A percentile compares a stretch with the other conserved stretches of the same genome.
Conservation (phyloP, 1,140 invertebrate genomes). For the Drosophila repletoides region DNA sequence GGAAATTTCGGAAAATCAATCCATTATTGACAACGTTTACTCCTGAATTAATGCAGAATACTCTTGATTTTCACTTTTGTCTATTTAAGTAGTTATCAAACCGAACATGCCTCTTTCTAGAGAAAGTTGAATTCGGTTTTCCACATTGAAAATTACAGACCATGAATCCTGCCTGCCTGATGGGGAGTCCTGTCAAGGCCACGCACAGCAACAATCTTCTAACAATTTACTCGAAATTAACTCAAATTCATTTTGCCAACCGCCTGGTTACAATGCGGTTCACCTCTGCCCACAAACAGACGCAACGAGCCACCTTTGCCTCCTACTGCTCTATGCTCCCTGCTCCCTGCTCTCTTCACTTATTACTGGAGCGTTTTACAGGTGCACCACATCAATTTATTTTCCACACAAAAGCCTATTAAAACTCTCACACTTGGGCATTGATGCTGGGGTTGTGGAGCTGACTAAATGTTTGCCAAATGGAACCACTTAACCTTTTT, state of each 20-base stretch:
- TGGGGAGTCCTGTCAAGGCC: conserved; percentile 21
- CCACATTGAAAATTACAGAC: background rate
- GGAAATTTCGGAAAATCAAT: no score
- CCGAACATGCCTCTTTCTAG: no score
- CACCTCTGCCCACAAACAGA: conserved; percentile 48
- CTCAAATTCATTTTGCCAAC: conserved; percentile 40
- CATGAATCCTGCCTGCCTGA: background rate
- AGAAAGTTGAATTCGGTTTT: no score
- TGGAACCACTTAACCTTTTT: conserved; percentile 80
- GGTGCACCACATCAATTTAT: conserved; percentile 79
- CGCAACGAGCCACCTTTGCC: background rate
- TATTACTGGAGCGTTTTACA: conserved; percentile 66
- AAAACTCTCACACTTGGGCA: conserved; percentile 63
- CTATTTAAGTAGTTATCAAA: no score
- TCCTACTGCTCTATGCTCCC: background rate
- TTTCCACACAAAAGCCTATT: conserved; percentile 80
- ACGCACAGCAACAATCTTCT: conserved; percentile 49
- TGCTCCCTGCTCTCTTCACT: conserved; percentile 19
- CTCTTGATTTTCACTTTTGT: no score
- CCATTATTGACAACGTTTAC: no score
- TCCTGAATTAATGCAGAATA: no score
- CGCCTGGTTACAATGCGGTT: conserved; percentile 61
- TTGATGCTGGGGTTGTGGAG: conserved; percentile 49
- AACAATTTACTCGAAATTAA: conserved; percentile 77
- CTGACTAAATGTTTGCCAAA: conserved; percentile 75